These are phyloP conservation scores for Opisthocomus hoazin DNA, from an alignment of 2,113 vertebrate species.

Conservation along the genomic window DNA sequence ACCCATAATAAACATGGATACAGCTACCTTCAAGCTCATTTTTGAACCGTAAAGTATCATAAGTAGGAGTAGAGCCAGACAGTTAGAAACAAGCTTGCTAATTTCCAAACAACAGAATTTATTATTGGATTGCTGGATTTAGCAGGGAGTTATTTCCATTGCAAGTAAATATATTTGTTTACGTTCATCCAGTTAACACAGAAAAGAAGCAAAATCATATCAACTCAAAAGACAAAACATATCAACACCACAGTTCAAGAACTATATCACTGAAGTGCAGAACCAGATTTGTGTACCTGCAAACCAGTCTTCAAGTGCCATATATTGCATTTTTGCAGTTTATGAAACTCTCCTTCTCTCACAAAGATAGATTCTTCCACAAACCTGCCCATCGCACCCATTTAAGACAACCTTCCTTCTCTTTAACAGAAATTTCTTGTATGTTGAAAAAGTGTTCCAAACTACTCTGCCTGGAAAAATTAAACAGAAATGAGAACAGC, in stretches of 20 bases:
- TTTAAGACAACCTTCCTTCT: background rate
- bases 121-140: background rate
- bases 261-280: background rate
- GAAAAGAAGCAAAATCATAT: background rate
- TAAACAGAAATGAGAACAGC: background rate
- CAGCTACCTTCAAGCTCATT: background rate
- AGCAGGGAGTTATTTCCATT: background rate
- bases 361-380: background rate
- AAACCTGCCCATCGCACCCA: background rate
- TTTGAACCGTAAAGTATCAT: background rate
- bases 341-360: background rate
- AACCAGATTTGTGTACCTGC: background rate
- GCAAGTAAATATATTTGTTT: background rate
- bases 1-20: background rate
- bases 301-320: background rate
- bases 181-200: background rate
- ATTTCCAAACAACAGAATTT: background rate
- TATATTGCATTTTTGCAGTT: background rate
- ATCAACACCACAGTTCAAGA: background rate
- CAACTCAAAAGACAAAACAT: background rate
- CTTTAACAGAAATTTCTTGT: background rate
- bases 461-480: background rate
- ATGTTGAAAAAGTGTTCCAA: background rate
- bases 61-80: background rate
- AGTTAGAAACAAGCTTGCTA: background rate